Evolutionary conservation across 2,888 invertebrate species (phyloP).

Genomic region (Urechis unicinctus): DNA sequence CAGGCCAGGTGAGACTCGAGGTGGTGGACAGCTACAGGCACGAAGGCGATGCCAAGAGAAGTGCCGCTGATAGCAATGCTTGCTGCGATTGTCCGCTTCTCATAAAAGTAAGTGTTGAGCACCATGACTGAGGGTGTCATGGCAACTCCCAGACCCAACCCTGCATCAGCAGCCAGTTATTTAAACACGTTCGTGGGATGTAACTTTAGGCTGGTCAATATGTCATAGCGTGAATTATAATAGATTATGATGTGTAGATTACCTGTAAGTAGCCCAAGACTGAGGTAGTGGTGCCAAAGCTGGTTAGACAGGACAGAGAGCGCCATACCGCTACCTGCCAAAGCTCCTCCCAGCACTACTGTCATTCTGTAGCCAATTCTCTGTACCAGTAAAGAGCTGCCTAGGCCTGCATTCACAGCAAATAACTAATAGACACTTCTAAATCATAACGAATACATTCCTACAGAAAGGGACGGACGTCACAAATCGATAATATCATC

Average conservation of each 20-base stretch:
- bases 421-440: no score
- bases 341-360: conserved; percentile 7
- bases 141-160: conserved; percentile 15
- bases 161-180: conserved; percentile 2
- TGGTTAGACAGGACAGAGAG: conserved; percentile 6
- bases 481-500: no score
- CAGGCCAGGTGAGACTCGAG: conserved; percentile 12
- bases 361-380: conserved; percentile 10
- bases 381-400: conserved; percentile 6
- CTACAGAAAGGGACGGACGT: no score
- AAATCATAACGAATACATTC: no score
- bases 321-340: conserved; percentile 9
- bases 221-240: neutral
- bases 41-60: conserved; percentile 9
- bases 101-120: conserved; percentile 12
- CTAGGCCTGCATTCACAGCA: conserved; percentile 9
- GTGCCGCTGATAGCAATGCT: conserved; percentile 8
- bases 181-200: neutral
- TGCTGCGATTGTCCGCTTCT: conserved; percentile 1
- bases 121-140: conserved; percentile 15
- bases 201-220: neutral
- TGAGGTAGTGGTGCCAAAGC: conserved; percentile 10
- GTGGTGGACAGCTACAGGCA: conserved; percentile 7
- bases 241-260: no score
- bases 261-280: conserved; percentile 12